Percentiles rank a stretch among this genome's conserved stretches.
Evolutionary conservation across 2,113 vertebrate genomes (phyloP).

Genomic region (Aleadryas rufinucha): DNA sequence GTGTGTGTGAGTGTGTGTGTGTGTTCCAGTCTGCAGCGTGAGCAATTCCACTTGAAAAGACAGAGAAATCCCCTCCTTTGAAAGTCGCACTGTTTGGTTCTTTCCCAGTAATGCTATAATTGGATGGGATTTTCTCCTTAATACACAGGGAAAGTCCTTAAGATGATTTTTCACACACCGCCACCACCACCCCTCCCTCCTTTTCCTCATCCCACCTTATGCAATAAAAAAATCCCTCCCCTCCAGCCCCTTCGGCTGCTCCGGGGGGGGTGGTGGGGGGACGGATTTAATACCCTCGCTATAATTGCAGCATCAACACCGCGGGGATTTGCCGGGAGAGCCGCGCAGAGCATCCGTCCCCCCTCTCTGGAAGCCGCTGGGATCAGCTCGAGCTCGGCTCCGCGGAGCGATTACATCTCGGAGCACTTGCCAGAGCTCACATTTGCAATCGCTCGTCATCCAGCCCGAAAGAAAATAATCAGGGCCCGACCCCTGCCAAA

Average conservation of each 20-base stretch:
- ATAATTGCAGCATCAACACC: not conserved
- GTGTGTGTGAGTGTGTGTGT: not conserved
- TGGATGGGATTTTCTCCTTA: slow-evolving; percentile 74
- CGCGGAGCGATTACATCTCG: not conserved
- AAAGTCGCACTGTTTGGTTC: slow-evolving; percentile 33
- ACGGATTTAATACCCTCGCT: not conserved
- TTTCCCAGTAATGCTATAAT: slow-evolving; percentile 69
- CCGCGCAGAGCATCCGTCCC: not conserved
- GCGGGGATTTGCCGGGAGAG: not conserved
- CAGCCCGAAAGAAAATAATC: slow-evolving; percentile 27
- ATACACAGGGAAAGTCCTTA: slow-evolving; percentile 69
- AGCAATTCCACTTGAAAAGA: slow-evolving; percentile 60
- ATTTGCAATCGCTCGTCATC: slow-evolving; percentile 59
- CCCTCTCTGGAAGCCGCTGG: not conserved
- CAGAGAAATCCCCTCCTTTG: slow-evolving; percentile 57
- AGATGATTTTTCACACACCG: slow-evolving; percentile 52
- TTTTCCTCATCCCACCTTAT: not conserved
- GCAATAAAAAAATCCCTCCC: not conserved
- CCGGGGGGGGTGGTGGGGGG: not conserved
- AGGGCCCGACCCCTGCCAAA: slow-evolving; percentile 55
- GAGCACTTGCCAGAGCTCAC: slow-evolving; percentile 40
- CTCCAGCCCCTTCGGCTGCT: not conserved
- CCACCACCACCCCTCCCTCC: not conserved
- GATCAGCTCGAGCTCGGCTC: not conserved
- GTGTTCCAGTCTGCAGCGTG: slow-evolving; percentile 25